Base-by-base conservation (phyloP, 2,888 invertebrate genomes). In the Schrankia costaestrigalis region DNA sequence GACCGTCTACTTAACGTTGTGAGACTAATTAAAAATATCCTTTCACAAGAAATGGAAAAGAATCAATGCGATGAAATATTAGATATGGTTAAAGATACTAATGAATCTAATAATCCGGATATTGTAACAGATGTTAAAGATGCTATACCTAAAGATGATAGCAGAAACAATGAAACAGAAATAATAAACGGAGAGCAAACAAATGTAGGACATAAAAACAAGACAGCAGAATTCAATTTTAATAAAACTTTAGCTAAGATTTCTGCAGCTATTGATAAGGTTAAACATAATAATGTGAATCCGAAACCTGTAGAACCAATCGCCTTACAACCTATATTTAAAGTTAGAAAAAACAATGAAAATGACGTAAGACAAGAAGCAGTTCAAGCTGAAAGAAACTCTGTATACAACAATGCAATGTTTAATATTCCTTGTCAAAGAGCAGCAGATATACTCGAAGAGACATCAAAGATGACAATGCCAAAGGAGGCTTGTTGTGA, bases 371-470 rank as follows among this genome's bases (percentile, higher is more conserved):
- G n/a, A 42, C 41, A 12, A n/a, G 2, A 44, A 4, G 27, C 23
- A 31, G 42, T 26, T 1, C 49, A 40, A 23, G 27, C 35, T 10
- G 31, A 17, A 35, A 34, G 30, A 6, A 48, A 41, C 7, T 31
- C 44, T 32, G 45, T 12, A 3, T 7, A 44, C 1, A 51, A 31
- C 2, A 2, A 5, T 0, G 45, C 34, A 52, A 50, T 34, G 11
- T 71, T 73, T 34, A 56, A 54, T 35, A 66, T 74, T 21, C 73
- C 73, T n/a, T 74, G 67, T 35, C 65, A 65, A 29, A 50, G 36
- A 55, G 72, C 71, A 11, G 51, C 62, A 2, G 73, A 74, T 32
- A 56, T 74, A 10, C 47, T 74, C 19, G 61, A 63, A 26, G 70
- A 69, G 31, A 49, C 60, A 5, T 45, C 42, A 0, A 35, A 36